Evolutionary conservation across 1,140 invertebrate species (phyloP).

Genomic region (Cherax quadricarinatus): DNA sequence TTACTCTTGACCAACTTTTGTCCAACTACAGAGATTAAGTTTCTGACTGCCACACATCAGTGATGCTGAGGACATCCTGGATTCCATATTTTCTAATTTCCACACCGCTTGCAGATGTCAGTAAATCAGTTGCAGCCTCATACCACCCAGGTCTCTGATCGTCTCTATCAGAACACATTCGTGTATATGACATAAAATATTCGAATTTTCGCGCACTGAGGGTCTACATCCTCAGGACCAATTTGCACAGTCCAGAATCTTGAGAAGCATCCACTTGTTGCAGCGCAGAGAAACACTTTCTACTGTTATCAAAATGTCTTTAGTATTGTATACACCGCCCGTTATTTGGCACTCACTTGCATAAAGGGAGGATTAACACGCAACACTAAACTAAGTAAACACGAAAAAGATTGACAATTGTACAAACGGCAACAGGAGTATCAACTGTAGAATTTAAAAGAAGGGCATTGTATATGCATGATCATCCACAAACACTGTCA

Average conservation of each 20-base stretch:
- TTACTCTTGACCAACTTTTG: not conserved
- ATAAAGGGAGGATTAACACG: constrained; percentile 18
- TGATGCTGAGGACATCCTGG: not conserved
- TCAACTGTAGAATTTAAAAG: not conserved
- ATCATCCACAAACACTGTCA: not conserved
- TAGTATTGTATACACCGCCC: not conserved
- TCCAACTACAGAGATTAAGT: not conserved
- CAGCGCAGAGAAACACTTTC: too few relatives aligned
- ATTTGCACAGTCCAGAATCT: not conserved
- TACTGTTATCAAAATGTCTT: not conserved
- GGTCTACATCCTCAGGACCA: not conserved
- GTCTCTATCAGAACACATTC: not conserved
- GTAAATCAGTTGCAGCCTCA: not conserved
- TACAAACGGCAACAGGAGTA: not conserved
- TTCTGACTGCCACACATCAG: not conserved
- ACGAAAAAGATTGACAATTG: not conserved
- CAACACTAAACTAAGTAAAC: not conserved
- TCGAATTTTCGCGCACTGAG: not conserved
- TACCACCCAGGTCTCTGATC: not conserved
- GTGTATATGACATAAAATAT: not conserved
- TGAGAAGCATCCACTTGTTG: not conserved
- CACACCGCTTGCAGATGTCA: not conserved
- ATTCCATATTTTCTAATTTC: not conserved
- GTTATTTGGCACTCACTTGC: constrained; percentile 36
- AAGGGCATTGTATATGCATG: not conserved